Evolutionary conservation across 2,797 vertebrate genomes (phyloP).

Genomic region (Alosa sapidissima): DNA sequence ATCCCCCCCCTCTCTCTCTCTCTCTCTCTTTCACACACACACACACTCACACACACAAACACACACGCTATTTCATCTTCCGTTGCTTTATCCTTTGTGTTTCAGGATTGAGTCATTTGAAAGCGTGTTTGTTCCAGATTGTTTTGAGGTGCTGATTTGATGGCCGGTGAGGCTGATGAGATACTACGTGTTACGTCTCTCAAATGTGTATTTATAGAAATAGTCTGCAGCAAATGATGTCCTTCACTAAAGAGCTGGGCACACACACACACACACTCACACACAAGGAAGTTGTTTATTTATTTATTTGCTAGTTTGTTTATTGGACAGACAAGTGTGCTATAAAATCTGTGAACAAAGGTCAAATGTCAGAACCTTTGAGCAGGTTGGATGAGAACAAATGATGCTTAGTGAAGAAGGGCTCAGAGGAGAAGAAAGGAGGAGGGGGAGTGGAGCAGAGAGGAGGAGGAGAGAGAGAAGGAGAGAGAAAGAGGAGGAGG

Average conservation of each 20-base stretch:
- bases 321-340: not conserved
- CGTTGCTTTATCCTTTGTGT: not conserved
- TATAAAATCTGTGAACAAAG: not conserved
- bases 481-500: no score
- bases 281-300: not conserved
- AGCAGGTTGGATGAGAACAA: not conserved
- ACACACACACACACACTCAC: not conserved
- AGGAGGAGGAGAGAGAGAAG: not conserved
- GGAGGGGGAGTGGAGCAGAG: not conserved
- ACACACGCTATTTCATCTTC: not conserved
- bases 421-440: not conserved
- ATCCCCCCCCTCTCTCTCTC: not conserved
- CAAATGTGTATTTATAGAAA: constrained; percentile 9
- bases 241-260: not conserved
- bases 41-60: not conserved
- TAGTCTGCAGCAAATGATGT: not conserved
- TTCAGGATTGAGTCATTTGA: not conserved
- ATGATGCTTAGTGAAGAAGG: not conserved
- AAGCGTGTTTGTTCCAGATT: not conserved
- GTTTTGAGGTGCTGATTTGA: not conserved
- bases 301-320: not conserved
- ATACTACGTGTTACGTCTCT: not conserved
- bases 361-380: not conserved
- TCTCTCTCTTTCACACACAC: not conserved
- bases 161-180: not conserved